Percentiles rank a stretch among this genome's conserved stretches.
Conservation (phyloP, 2,888 invertebrate genomes). For the Ophioninae sp. region DNA sequence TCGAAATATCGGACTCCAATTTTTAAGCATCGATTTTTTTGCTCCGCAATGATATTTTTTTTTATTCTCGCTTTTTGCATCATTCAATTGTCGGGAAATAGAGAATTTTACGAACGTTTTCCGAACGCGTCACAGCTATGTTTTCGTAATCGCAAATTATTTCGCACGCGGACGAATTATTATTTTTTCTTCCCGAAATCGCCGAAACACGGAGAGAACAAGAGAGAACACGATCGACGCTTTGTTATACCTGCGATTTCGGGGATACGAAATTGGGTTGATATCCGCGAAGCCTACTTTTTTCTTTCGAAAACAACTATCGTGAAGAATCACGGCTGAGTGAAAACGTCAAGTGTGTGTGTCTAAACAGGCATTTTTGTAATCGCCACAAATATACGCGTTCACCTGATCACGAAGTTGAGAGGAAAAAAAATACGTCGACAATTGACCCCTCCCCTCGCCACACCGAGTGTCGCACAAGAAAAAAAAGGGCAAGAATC, state of each 20-base stretch:
- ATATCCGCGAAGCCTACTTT: not conserved
- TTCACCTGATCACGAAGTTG: slow-evolving; percentile 21
- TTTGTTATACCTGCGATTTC: not conserved
- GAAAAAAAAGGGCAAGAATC: not conserved
- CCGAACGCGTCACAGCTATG: too few species aligned
- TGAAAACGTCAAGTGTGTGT: not conserved
- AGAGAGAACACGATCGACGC: not conserved
- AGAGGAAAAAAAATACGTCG: slow-evolving; percentile 29
- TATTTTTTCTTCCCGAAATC: too few species aligned
- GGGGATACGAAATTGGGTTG: not conserved
- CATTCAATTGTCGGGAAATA: too few species aligned
- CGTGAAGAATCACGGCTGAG: not conserved
- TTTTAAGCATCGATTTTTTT: too few species aligned
- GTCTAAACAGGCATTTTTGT: not conserved
- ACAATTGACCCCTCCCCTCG: not conserved
- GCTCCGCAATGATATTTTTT: too few species aligned
- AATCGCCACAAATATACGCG: not conserved
- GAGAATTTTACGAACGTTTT: too few species aligned
- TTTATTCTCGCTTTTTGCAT: too few species aligned
- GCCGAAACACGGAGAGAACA: too few species aligned
- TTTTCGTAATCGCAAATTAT: too few species aligned
- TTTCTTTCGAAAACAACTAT: not conserved
- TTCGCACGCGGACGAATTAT: too few species aligned
- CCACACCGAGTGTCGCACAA: not conserved
- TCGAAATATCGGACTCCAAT: too few species aligned